Evolutionary conservation across 2,113 vertebrate species (phyloP).

Genomic region (Lethenteron camtschaticum): DNA sequence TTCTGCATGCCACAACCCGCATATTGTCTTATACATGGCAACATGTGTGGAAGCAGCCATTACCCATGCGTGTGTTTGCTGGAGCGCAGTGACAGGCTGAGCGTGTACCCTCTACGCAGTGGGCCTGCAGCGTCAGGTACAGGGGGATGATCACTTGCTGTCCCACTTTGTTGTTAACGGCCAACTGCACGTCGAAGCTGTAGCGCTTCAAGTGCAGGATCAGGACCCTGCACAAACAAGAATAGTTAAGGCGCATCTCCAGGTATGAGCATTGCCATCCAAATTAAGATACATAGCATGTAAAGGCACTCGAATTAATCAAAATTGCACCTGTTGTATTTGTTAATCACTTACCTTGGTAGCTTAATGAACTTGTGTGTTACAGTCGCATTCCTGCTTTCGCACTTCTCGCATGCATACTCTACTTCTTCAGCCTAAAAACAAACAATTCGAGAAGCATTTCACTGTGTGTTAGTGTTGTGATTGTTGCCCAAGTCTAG

Average conservation of each 20-base stretch:
- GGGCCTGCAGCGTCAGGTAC: slow-evolving; percentile 60
- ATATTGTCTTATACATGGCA: too few species aligned
- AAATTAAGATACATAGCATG: too few species aligned
- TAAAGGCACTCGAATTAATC: too few species aligned
- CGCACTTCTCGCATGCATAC: slow-evolving; percentile 93
- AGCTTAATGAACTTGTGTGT: slow-evolving; percentile 85
- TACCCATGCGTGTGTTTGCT: slow-evolving; percentile 22
- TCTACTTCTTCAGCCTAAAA: slow-evolving; percentile 63
- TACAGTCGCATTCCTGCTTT: slow-evolving; percentile 61
- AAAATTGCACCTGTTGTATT: too few species aligned
- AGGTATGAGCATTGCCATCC: too few species aligned
- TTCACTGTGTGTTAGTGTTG: too few species aligned
- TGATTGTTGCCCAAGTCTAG: too few species aligned
- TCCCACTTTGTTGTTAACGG: slow-evolving; percentile 81
- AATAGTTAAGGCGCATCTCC: too few species aligned
- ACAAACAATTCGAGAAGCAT: background rate
- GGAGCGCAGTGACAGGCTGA: slow-evolving; percentile 51
- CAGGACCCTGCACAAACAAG: slow-evolving; percentile 34
- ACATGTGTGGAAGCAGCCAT: too few species aligned
- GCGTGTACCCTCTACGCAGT: slow-evolving; percentile 62
- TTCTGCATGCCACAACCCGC: too few species aligned
- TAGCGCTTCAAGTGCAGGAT: slow-evolving; percentile 95
- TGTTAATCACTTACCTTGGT: slow-evolving; percentile 37
- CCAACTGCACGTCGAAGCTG: slow-evolving; percentile 77
- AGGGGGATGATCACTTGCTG: slow-evolving; percentile 86